Conservation (phyloP, 1,140 invertebrate species). For the Steinernema feltiae region DNA sequence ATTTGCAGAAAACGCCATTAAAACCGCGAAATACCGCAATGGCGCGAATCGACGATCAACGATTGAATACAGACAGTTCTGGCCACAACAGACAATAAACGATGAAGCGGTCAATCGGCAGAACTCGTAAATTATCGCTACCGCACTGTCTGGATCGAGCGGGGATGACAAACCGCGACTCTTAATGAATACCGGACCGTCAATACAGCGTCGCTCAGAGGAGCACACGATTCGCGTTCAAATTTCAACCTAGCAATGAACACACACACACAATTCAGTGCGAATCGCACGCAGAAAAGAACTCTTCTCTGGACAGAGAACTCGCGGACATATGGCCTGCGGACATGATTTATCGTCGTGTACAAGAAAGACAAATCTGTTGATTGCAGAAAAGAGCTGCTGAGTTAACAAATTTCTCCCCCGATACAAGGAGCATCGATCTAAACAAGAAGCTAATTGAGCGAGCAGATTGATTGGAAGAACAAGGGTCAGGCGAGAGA, state of each 20-base stretch:
- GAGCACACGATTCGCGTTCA: too few relatives aligned
- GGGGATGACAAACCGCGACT: neutral
- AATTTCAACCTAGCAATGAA: too few relatives aligned
- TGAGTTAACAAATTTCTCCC: constrained; percentile 10
- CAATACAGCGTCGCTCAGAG: too few relatives aligned
- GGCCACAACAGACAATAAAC: neutral
- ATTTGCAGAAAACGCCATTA: neutral
- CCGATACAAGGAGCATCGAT: neutral
- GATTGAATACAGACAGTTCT: neutral
- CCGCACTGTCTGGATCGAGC: neutral
- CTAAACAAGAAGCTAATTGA: neutral
- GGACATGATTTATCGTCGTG: constrained; percentile 2
- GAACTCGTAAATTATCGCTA: constrained; percentile 2
- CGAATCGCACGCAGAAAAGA: too few relatives aligned
- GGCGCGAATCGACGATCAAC: neutral
- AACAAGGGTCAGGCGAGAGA: neutral
- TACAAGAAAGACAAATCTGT: constrained; percentile 13
- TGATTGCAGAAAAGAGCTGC: constrained; percentile 9
- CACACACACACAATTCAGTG: too few relatives aligned
- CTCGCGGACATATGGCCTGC: neutral
- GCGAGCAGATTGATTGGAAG: neutral
- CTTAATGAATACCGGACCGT: too few relatives aligned
- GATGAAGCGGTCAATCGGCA: neutral
- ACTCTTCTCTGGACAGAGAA: neutral
- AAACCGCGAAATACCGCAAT: neutral